Conservation (phyloP, 1,140 invertebrate genomes). For the Anthonomus grandis region DNA sequence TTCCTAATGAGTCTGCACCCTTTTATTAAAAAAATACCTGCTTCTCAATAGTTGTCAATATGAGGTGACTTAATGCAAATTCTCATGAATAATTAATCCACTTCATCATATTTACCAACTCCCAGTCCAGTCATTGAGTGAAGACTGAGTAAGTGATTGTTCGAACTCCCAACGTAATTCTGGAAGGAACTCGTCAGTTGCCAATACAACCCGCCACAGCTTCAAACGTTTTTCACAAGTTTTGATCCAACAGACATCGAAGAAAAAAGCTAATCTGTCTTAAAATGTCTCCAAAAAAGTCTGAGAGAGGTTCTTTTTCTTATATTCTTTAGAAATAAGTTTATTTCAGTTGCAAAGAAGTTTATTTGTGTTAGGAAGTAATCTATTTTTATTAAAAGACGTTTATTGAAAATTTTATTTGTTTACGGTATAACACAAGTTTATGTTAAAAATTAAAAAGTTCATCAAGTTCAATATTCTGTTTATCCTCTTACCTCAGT, state of each 20-base stretch:
- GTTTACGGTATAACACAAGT: neutral
- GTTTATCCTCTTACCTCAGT: neutral
- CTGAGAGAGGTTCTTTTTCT: no score
- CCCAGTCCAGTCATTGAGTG: neutral
- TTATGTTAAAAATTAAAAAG: neutral
- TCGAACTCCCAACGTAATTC: neutral
- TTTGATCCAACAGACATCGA: neutral
- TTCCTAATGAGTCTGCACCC: neutral
- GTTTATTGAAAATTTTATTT: neutral
- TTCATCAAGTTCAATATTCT: neutral
- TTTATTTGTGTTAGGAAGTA: no score
- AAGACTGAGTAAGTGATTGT: neutral
- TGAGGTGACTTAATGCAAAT: neutral
- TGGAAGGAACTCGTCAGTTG: neutral
- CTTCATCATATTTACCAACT: neutral
- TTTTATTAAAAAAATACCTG: neutral
- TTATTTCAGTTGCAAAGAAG: no score
- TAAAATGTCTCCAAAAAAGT: no score
- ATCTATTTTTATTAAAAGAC: neutral
- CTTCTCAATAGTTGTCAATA: slow-evolving; percentile 1
- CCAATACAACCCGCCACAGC: neutral
- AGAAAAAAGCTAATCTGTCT: neutral
- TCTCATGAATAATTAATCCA: neutral
- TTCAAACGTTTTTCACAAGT: neutral
- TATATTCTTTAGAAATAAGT: no score